A percentile compares a stretch with the other conserved stretches of the same genome.
Evolutionary conservation across 1,140 invertebrate genomes (phyloP).

Genomic region (Stenopsyche tienmushanensis): DNA sequence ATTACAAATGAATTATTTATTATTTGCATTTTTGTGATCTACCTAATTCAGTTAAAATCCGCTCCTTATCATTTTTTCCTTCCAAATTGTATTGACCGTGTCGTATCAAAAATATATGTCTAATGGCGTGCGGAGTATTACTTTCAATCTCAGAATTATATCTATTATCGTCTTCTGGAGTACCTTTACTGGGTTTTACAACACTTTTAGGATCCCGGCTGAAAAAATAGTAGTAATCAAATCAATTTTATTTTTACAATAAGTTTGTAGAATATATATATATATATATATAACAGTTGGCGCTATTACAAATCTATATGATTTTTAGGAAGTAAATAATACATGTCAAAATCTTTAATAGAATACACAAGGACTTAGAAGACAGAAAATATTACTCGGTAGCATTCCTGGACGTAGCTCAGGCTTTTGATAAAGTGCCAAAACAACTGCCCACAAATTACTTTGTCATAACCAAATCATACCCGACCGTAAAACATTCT

Average conservation of each 20-base stretch:
- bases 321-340: neutral
- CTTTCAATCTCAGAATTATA: conserved; percentile 63
- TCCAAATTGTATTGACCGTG: conserved; percentile 91
- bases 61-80: conserved; percentile 72
- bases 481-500: too few species aligned
- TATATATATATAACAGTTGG: neutral
- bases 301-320: neutral
- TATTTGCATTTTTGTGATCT: too few species aligned
- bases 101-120: conserved; percentile 88
- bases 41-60: conserved; percentile 78
- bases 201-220: conserved; percentile 74
- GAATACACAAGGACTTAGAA: too few species aligned
- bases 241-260: conserved; percentile 1
- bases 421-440: too few species aligned
- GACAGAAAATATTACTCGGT: too few species aligned
- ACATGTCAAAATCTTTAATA: too few species aligned
- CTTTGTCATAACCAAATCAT: neutral
- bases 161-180: conserved; percentile 62
- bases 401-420: too few species aligned
- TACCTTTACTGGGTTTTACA: conserved; percentile 62
- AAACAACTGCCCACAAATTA: too few species aligned
- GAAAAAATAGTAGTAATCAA: too few species aligned
- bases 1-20: neutral
- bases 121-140: conserved; percentile 67
- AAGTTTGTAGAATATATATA: neutral